Base-by-base conservation (phyloP, 2,888 invertebrate species). In the Mallateleia sp. region DNA sequence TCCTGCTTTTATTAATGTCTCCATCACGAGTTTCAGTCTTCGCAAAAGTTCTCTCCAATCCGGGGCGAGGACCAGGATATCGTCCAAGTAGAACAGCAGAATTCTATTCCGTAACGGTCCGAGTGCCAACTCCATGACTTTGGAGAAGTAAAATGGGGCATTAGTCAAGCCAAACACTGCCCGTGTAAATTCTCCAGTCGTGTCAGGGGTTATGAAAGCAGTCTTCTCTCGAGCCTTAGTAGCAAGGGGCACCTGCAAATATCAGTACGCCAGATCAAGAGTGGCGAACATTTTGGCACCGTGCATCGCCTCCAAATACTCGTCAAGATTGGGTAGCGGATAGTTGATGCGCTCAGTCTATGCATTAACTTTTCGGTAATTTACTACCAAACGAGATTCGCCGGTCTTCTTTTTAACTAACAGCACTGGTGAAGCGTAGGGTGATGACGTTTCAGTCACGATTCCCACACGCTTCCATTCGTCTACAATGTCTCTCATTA, bases 371-470 rank as follows among this genome's bases (percentile, higher is more conserved):
- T n/a, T n/a, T n/a, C n/a, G n/a, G n/a, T n/a, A n/a, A n/a, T n/a
- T n/a, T n/a, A n/a, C n/a, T 15, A 86, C 89, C 7, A 89, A 47
- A 14, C 89, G 84, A 0, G 84, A 71, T 22, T 88, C 88, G 2
- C 88, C 84, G 14, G 38, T 77, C 24, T 77, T 50, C 77, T 84
- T 52, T 32, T 45, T 67, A 0, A 58, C 78, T 0, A 58, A 28
- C 11, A 67, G 34, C 8, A 78, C 67, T 3, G 67, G 67, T 3
- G 58, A 67, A 20, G 50, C 67, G 18, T 67, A 78, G 2, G 67
- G 47, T 0, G 67, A 67, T 1, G 47, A 24, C 14, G 78, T 78
- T 18, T 78, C 67, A 7, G 58, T 78, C 0, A 78, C 67, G 11
- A 78, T 60, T 0, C 58, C 77, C 4, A 38, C 28, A 1, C 42